Percentiles rank a stretch among this genome's conserved stretches.
phyloP scores from a whole-genome alignment of 2,113 vertebrate species.

The Hydrolagus affinis region DNA sequence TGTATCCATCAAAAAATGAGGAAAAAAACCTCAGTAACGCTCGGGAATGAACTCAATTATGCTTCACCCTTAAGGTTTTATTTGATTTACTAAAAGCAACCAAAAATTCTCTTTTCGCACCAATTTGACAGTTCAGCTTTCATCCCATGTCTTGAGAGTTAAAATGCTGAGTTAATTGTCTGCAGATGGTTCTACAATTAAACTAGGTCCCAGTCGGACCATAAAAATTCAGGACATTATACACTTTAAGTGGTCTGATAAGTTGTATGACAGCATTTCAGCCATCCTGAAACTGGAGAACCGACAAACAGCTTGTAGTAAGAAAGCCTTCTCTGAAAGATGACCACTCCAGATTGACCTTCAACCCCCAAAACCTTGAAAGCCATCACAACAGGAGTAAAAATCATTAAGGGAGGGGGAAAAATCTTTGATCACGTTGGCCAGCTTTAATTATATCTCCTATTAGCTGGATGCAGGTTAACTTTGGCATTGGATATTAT shows the following conservation, averaged over 20 bases:
- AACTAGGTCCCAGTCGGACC: neutral
- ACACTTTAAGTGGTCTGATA: neutral
- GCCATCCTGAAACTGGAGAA: neutral
- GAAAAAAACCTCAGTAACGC: neutral
- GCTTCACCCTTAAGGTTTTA: neutral
- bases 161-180: neutral
- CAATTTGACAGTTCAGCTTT: neutral
- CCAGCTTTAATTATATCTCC: neutral
- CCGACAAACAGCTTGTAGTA: neutral
- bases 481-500: neutral
- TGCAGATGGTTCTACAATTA: neutral
- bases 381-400: neutral
- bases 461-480: conserved; percentile 15
- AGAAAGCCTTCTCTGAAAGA: too few relatives aligned
- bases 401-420: neutral
- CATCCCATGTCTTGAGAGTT: neutral
- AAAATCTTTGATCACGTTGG: neutral
- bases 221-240: neutral
- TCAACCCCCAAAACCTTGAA: neutral
- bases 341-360: too few relatives aligned
- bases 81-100: too few relatives aligned
- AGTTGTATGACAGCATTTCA: neutral
- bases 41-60: neutral
- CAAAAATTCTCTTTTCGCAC: neutral
- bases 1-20: neutral